These are phyloP conservation scores for Narcine bancroftii DNA, from an alignment of 2,113 vertebrate species.

Conservation along the genomic window DNA sequence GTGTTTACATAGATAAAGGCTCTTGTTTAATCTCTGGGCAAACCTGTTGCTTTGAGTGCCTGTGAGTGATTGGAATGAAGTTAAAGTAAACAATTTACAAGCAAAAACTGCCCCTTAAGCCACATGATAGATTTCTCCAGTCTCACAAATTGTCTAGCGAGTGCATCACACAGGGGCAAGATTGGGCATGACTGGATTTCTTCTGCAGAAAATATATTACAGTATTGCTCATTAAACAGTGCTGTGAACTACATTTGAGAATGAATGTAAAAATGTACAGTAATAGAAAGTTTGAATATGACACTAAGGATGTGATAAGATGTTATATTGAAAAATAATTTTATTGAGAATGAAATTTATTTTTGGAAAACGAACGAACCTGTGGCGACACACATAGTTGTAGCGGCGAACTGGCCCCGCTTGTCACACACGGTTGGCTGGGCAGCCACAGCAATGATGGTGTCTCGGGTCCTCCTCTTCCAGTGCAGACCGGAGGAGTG, in stretches of 20 bases:
- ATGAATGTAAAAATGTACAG: too few relatives aligned
- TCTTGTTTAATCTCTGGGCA: conserved; percentile 29
- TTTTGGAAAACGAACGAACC: too few relatives aligned
- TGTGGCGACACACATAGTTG: too few relatives aligned
- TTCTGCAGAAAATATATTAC: background rate
- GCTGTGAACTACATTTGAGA: background rate
- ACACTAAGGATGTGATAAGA: too few relatives aligned
- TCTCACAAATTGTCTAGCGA: background rate
- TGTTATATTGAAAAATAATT: too few relatives aligned
- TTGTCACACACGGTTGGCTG: too few relatives aligned
- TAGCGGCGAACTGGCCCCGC: too few relatives aligned
- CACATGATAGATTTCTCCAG: background rate
- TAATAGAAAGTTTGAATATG: too few relatives aligned
- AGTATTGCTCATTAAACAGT: background rate
- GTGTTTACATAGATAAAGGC: conserved; percentile 27
- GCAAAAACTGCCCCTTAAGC: background rate
- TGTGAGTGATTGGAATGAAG: conserved; percentile 1
- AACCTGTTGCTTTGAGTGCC: conserved; percentile 28
- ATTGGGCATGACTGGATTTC: background rate
- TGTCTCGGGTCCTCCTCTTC: too few relatives aligned
- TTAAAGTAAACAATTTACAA: conserved; percentile 25
- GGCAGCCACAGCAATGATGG: too few relatives aligned
- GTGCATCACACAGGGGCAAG: background rate
- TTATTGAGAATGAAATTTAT: too few relatives aligned
- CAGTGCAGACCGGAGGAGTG: too few relatives aligned